Evolutionary conservation across 1,140 invertebrate genomes (phyloP).

Genomic region (Drosophila seguyi): DNA sequence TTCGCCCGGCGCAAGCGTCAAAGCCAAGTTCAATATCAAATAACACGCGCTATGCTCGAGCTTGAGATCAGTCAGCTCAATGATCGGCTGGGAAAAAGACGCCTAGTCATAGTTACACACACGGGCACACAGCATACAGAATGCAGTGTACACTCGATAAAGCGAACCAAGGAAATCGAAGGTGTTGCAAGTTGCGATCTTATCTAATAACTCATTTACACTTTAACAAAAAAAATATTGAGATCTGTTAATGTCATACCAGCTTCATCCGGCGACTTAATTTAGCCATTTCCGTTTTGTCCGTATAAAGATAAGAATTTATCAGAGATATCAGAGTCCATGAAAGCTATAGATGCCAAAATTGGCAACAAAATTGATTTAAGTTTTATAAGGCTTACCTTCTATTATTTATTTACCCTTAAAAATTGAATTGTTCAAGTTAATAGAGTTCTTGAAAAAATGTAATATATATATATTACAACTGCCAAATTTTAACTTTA

Average conservation of each 20-base stretch:
- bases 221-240: no score
- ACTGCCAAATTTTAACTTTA: background rate
- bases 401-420: no score
- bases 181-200: background rate
- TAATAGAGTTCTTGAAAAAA: no score
- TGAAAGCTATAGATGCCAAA: background rate
- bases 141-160: background rate
- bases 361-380: background rate
- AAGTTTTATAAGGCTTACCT: no score
- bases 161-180: background rate
- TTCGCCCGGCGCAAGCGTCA: slow-evolving; percentile 36
- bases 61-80: slow-evolving; percentile 45
- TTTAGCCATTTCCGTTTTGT: background rate
- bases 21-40: slow-evolving; percentile 81
- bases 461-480: no score
- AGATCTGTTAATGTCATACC: background rate
- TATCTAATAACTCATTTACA: no score
- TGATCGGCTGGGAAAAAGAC: slow-evolving; percentile 39
- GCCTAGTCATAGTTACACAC: slow-evolving; percentile 41
- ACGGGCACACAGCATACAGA: slow-evolving; percentile 2
- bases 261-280: no score
- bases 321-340: background rate
- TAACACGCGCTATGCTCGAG: slow-evolving; percentile 58
- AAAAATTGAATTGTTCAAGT: no score
- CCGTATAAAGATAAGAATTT: background rate